Evolutionary conservation across 2,797 vertebrate genomes (phyloP).

Genomic region (Coracias cyanogaster): DNA sequence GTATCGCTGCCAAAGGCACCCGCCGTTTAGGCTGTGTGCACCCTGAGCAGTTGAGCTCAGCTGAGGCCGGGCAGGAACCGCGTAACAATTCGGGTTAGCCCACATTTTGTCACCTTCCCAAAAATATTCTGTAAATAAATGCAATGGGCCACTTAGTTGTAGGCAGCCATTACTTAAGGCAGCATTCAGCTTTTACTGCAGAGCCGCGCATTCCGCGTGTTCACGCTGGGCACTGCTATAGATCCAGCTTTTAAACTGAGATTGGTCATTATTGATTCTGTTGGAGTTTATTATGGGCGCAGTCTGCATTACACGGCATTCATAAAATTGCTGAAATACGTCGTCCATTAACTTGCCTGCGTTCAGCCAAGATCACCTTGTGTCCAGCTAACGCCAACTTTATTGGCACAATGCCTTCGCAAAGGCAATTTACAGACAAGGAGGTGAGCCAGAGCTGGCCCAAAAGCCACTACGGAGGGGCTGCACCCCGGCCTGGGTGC

Average conservation of each 20-base stretch:
- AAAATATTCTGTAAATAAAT: conserved; percentile 5
- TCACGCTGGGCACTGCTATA: not conserved
- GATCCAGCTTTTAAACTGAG: not conserved
- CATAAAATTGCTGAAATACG: not conserved
- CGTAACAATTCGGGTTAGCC: not conserved
- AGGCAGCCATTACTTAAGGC: not conserved
- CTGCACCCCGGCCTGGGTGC: not conserved
- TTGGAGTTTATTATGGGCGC: not conserved
- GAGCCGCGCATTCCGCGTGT: not conserved
- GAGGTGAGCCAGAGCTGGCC: rapidly evolving
- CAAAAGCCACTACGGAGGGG: not conserved
- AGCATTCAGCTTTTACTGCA: not conserved
- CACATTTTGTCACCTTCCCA: not conserved
- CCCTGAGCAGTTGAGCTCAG: too few relatives aligned
- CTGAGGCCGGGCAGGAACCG: not conserved
- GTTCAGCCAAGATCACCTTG: not conserved
- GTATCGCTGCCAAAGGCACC: rapidly evolving
- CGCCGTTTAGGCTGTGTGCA: too few relatives aligned
- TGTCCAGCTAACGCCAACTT: not conserved
- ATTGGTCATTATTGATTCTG: not conserved
- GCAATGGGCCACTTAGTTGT: not conserved
- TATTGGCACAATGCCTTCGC: rapidly evolving
- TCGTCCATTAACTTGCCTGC: not conserved
- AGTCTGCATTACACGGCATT: not conserved
- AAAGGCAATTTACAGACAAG: not conserved